Conservation (phyloP, 92 coral and sea anemone genomes). For the Paragorgia papillata region DNA sequence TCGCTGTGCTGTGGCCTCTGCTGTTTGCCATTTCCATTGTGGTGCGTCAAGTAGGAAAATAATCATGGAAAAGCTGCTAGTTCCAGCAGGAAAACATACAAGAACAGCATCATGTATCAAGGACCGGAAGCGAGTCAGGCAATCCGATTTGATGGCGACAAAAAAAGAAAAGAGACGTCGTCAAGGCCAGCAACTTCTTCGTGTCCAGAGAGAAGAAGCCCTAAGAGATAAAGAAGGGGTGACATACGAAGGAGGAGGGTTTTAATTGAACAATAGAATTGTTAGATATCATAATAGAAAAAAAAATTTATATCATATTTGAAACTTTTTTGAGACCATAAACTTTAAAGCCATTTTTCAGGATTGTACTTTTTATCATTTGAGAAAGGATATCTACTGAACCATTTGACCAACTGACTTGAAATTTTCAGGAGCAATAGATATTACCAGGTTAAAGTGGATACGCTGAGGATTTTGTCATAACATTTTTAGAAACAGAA, state of each 20-base stretch:
- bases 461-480: background rate
- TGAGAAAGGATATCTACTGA: too few species aligned
- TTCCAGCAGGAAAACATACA: too few species aligned
- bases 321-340: too few species aligned
- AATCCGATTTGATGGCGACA: conserved; percentile 7
- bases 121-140: too few species aligned
- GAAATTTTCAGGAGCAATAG: background rate
- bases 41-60: conserved; percentile 55
- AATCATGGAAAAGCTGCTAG: too few species aligned
- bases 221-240: background rate
- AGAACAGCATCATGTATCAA: conserved; percentile 20
- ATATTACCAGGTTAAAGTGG: background rate
- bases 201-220: conserved; percentile 14
- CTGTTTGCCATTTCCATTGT: conserved; percentile 54
- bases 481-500: background rate
- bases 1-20: conserved; percentile 55
- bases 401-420: too few species aligned
- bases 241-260: conserved; percentile 6
- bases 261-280: background rate
- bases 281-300: background rate
- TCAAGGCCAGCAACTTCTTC: conserved; percentile 10
- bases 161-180: background rate
- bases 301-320: too few species aligned
- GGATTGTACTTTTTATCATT: background rate
- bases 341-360: conserved; percentile 11